These are phyloP conservation scores for Ailurus styani DNA, from an alignment of 2,113 vertebrate genomes.

Conservation along the genomic window DNA sequence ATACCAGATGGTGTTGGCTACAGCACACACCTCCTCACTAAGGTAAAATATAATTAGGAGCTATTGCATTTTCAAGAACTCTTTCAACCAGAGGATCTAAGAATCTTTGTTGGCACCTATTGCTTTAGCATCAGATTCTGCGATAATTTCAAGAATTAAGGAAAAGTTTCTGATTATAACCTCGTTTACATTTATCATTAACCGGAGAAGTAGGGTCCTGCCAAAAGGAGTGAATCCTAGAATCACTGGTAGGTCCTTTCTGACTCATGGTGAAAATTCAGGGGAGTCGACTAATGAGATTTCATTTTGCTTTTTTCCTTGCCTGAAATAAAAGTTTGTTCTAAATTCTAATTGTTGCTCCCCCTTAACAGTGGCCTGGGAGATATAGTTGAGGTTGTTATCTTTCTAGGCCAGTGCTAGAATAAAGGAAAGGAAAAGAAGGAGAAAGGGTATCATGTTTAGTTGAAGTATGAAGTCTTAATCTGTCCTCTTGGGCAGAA, in stretches of 20 bases:
- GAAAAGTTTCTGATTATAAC: neutral
- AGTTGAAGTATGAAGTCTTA: neutral
- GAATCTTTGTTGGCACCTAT: neutral
- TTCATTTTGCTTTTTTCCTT: neutral
- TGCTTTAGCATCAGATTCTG: neutral
- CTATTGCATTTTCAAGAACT: neutral
- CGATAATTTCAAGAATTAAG: neutral
- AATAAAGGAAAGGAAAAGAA: neutral
- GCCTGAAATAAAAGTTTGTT: neutral
- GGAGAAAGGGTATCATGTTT: neutral
- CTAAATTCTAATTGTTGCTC: neutral
- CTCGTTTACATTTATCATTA: neutral
- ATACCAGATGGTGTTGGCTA: neutral
- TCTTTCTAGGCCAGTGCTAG: neutral
- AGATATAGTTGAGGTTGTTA: neutral
- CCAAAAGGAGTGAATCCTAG: neutral
- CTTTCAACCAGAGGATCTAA: neutral
- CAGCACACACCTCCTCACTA: neutral
- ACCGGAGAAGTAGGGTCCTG: neutral
- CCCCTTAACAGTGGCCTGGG: neutral
- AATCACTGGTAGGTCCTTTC: neutral
- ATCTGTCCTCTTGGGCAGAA: neutral
- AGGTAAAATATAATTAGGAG: neutral
- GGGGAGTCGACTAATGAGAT: neutral
- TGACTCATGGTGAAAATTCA: neutral